These are phyloP conservation scores for Paradisaea rubra DNA, from an alignment of 2,113 vertebrate species.

Conservation along the genomic window DNA sequence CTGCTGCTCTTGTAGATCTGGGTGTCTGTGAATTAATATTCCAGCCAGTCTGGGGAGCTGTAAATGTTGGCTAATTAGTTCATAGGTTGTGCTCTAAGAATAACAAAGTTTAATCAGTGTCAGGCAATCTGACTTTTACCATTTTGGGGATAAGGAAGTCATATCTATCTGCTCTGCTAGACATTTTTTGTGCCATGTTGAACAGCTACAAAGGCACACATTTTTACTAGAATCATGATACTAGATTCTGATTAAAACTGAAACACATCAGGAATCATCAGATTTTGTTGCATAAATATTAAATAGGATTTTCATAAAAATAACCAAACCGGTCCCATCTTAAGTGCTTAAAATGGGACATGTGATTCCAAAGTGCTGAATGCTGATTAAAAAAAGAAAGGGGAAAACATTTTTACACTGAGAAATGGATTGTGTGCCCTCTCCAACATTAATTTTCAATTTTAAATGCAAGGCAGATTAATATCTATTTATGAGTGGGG, in stretches of 20 bases:
- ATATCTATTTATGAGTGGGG: conserved; percentile 56
- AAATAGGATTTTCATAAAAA: conserved; percentile 24
- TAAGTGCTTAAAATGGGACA: conserved; percentile 41
- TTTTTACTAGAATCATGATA: neutral
- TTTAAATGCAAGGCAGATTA: conserved; percentile 36
- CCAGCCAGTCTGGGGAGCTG: neutral
- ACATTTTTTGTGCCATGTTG: neutral
- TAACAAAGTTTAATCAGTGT: neutral
- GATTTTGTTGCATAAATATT: conserved; percentile 59
- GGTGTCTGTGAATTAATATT: conserved; percentile 4
- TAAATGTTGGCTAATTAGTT: conserved; percentile 9
- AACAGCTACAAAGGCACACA: neutral
- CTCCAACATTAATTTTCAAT: conserved; percentile 59
- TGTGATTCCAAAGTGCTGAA: conserved; percentile 7
- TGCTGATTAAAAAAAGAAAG: conserved; percentile 34
- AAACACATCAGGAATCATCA: conserved; percentile 32
- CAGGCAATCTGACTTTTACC: neutral
- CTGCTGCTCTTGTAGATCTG: neutral
- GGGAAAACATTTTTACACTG: conserved; percentile 8
- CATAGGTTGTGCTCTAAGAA: neutral
- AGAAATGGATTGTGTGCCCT: neutral
- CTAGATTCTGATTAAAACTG: conserved; percentile 35
- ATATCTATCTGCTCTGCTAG: neutral
- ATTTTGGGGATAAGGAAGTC: neutral
- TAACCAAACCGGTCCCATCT: neutral